These are phyloP conservation scores for Sarcophaga carnaria DNA, from an alignment of 2,888 invertebrate species.

Conservation along the genomic window DNA sequence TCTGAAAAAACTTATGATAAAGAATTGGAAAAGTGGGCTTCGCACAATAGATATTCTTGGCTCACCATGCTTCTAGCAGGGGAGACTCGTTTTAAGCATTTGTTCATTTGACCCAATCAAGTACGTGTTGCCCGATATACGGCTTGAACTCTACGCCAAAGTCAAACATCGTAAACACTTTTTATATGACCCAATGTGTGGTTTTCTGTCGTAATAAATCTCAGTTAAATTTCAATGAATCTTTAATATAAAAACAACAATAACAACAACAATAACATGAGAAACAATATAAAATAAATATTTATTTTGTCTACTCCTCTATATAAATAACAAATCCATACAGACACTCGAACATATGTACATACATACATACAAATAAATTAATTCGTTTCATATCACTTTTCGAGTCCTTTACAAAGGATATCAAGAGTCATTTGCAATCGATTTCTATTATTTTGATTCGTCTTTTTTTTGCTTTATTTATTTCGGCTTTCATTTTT, in stretches of 20 bases:
- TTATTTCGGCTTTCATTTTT: background rate
- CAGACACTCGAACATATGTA: background rate
- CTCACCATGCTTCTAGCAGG: too few relatives aligned
- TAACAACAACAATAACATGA: background rate
- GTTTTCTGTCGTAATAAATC: constrained; percentile 48
- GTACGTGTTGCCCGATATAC: too few relatives aligned
- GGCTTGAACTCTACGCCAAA: too few relatives aligned
- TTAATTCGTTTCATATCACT: constrained; percentile 54
- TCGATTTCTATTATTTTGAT: constrained; percentile 8
- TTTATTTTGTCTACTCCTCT: constrained; percentile 51
- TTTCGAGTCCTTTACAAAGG: background rate
- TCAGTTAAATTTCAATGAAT: constrained; percentile 35
- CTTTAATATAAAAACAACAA: constrained; percentile 23
- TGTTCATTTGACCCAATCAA: too few relatives aligned
- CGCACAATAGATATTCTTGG: too few relatives aligned
- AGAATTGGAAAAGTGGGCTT: too few relatives aligned
- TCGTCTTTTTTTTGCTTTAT: constrained; percentile 7
- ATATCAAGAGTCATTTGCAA: constrained; percentile 3
- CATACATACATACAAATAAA: constrained; percentile 36
- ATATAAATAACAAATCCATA: constrained; percentile 14
- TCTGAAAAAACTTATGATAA: too few relatives aligned
- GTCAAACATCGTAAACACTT: background rate
- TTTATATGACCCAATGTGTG: background rate
- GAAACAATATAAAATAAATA: constrained; percentile 47
- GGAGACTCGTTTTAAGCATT: too few relatives aligned